These are phyloP conservation scores for Oedothorax gibbosus DNA, from an alignment of 1,140 invertebrate genomes.

Conservation along the genomic window DNA sequence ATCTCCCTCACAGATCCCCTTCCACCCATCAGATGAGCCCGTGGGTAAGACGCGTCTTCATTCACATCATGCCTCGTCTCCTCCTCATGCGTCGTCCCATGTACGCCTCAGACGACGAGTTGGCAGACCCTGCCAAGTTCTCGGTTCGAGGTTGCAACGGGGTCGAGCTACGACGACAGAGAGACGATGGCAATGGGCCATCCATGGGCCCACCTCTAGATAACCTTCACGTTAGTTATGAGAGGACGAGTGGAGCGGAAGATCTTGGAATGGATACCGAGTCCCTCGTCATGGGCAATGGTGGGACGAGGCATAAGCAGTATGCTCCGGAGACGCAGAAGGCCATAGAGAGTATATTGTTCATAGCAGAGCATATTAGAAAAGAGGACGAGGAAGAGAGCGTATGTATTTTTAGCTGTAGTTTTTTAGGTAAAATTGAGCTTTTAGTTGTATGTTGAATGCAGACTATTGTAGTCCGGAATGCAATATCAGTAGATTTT, in stretches of 20 bases:
- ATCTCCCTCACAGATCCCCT: constrained; percentile 74
- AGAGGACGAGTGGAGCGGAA: constrained; percentile 21
- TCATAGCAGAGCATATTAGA: constrained; percentile 97
- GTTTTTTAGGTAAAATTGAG: no score
- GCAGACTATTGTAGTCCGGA: background rate
- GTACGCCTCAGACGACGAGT: constrained; percentile 75
- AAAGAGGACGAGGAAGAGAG: constrained; percentile 95
- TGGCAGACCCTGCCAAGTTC: constrained; percentile 37
- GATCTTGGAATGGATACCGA: constrained; percentile 37
- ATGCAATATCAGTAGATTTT: constrained; percentile 33
- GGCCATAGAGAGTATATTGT: constrained; percentile 92
- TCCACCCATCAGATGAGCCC: constrained; percentile 88
- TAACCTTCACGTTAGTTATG: constrained; percentile 42
- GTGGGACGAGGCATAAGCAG: constrained; percentile 19
- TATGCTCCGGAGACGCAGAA: constrained; percentile 81
- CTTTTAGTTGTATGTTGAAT: no score
- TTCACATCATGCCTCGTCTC: constrained; percentile 88
- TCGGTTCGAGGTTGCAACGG: constrained; percentile 34
- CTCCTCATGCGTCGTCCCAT: constrained; percentile 84
- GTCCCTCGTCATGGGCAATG: constrained; percentile 47
- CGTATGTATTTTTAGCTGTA: constrained; percentile 72
- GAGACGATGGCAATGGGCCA: constrained; percentile 35
- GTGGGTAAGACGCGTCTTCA: constrained; percentile 92
- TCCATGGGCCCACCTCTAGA: constrained; percentile 31
- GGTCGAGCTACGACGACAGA: constrained; percentile 37